These are phyloP conservation scores for Malacoctenus gilli DNA, from an alignment of 2,797 vertebrate species.

Conservation along the genomic window DNA sequence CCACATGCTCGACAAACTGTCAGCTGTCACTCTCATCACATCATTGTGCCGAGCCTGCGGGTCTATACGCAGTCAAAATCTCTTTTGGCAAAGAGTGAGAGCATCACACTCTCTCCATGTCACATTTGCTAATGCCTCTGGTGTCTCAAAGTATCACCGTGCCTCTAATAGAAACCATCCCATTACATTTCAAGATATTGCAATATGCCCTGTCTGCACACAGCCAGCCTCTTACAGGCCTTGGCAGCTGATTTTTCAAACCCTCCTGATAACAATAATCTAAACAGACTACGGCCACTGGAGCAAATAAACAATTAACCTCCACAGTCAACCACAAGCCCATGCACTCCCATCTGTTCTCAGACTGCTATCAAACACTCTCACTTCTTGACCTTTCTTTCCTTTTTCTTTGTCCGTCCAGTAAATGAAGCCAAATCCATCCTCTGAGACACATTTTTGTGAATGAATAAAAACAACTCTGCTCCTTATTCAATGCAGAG, in stretches of 20 bases:
- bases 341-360: conserved; percentile 64
- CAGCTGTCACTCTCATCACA: conserved; percentile 57
- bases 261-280: conserved; percentile 74
- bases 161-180: conserved; percentile 59
- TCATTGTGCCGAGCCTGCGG: conserved; percentile 40
- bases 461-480: conserved; percentile 14
- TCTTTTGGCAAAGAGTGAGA: conserved; percentile 46
- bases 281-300: conserved; percentile 66
- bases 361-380: conserved; percentile 53
- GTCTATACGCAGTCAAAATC: conserved; percentile 32
- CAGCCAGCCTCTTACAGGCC: conserved; percentile 53
- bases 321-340: conserved; percentile 61
- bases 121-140: conserved; percentile 59
- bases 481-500: conserved; percentile 5
- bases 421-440: conserved; percentile 21
- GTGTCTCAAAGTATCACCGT: conserved; percentile 55
- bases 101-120: conserved; percentile 52
- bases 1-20: conserved; percentile 50
- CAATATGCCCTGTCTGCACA: conserved; percentile 54
- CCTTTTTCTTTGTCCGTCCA: conserved; percentile 22
- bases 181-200: conserved; percentile 61
- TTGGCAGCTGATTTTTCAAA: conserved; percentile 55
- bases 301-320: conserved; percentile 81
- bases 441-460: conserved; percentile 8
- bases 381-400: conserved; percentile 40